Conservation (phyloP, 2,888 invertebrate species). For the Rhaphigaster nebulosa region DNA sequence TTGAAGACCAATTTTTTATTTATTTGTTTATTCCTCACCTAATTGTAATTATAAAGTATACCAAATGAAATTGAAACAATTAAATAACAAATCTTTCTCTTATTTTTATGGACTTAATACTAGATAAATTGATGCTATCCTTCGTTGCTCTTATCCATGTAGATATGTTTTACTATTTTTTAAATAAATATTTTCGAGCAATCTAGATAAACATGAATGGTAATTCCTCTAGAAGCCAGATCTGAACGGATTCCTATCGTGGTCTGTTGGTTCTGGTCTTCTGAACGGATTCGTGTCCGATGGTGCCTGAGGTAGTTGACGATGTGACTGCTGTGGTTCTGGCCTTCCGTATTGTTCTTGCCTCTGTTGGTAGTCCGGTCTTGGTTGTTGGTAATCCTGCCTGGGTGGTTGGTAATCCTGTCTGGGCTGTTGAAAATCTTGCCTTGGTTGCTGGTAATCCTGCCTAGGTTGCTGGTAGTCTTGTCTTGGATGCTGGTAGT, state of each 20-base stretch:
- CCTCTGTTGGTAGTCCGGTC: constrained; percentile 59
- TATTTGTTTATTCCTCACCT: neutral
- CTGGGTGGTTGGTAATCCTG: constrained; percentile 61
- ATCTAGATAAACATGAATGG: neutral
- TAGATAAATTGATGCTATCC: constrained; percentile 25
- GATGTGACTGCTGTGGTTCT: constrained; percentile 62
- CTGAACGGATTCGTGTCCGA: constrained; percentile 70
- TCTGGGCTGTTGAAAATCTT: constrained; percentile 58
- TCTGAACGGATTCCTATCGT: constrained; percentile 83
- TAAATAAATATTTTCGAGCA: constrained; percentile 43
- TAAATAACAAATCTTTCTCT: neutral
- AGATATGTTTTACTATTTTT: constrained; percentile 25
- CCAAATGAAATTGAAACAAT: neutral
- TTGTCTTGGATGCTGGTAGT: constrained; percentile 55
- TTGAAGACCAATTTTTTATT: neutral
- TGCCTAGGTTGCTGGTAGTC: constrained; percentile 60
- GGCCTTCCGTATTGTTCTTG: constrained; percentile 2
- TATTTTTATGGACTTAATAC: constrained; percentile 8
- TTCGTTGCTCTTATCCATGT: constrained; percentile 33
- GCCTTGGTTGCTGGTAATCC: constrained; percentile 52
- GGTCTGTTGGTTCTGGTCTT: constrained; percentile 69
- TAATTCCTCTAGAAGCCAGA: constrained; percentile 69
- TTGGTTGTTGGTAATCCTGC: constrained; percentile 58
- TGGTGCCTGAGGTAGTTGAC: constrained; percentile 68
- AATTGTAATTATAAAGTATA: neutral